Evolutionary conservation across 1,140 invertebrate species (phyloP).

Genomic region (Drosophila lacertosa): DNA sequence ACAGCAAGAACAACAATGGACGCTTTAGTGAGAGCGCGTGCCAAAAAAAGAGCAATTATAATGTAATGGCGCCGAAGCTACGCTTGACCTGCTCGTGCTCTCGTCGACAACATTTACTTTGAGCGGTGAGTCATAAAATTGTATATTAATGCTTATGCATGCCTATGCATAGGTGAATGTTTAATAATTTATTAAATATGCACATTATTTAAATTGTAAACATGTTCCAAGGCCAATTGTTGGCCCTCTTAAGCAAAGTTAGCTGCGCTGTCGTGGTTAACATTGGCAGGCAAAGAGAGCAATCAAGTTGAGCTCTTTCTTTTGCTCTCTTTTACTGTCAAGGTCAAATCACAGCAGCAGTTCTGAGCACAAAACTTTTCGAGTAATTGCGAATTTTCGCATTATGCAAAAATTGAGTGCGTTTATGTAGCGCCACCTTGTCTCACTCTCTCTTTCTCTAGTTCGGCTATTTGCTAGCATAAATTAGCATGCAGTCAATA

Average conservation of each 20-base stretch:
- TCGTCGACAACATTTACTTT: not conserved
- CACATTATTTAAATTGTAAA: not conserved
- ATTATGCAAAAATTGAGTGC: conserved; percentile 28
- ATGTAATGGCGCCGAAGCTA: no score
- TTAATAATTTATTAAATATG: not conserved
- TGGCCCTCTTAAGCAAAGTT: no score
- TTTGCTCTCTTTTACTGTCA: not conserved
- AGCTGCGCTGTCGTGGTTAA: no score
- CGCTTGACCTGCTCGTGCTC: no score
- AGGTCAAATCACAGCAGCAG: conserved; percentile 12
- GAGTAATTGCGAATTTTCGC: conserved; percentile 61
- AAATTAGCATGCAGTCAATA: conserved; percentile 78
- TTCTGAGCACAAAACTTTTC: conserved; percentile 25
- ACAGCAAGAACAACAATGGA: no score
- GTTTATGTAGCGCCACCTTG: conserved; percentile 54
- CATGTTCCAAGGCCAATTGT: not conserved
- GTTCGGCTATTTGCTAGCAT: conserved; percentile 48
- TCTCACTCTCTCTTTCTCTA: conserved; percentile 28
- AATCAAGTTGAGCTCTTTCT: no score
- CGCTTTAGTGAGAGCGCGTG: no score
- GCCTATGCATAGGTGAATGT: not conserved
- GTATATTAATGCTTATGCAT: not conserved
- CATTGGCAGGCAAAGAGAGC: no score
- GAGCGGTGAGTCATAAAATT: not conserved
- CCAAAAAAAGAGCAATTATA: no score